Conservation (phyloP, 2,888 invertebrate genomes). For the Melieria crassipennis region DNA sequence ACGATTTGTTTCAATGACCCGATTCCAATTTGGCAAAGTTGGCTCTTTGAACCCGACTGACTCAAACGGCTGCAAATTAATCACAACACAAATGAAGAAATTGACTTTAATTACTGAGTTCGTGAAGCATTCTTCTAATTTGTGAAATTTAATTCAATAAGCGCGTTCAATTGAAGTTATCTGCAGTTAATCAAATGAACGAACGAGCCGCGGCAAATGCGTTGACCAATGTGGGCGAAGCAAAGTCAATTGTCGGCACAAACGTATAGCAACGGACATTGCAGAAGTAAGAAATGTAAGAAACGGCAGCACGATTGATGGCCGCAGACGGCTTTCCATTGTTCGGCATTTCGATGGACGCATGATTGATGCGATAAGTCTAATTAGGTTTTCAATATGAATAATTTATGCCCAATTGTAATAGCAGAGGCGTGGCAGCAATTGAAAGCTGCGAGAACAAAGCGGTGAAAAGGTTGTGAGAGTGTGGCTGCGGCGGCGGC, state of each 20-base stretch:
- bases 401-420: slow-evolving; percentile 27
- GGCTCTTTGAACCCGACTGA: too few species aligned
- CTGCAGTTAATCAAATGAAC: slow-evolving; percentile 11
- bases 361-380: slow-evolving; percentile 30
- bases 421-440: slow-evolving; percentile 27
- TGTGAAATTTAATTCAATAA: slow-evolving; percentile 6
- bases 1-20: too few species aligned
- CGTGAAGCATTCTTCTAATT: neutral
- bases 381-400: slow-evolving; percentile 29
- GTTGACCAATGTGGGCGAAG: neutral
- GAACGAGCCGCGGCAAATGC: neutral
- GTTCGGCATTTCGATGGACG: slow-evolving; percentile 15
- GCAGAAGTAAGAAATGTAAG: neutral
- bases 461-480: too few species aligned
- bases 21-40: too few species aligned
- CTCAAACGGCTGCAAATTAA: too few species aligned
- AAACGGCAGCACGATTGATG: neutral
- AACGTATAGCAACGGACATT: neutral
- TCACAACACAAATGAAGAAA: neutral
- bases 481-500: too few species aligned
- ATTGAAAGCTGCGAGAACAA: neutral
- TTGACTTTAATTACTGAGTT: neutral
- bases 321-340: neutral
- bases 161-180: slow-evolving; percentile 8
- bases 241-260: too few species aligned